Base-by-base conservation (phyloP, 2,888 invertebrate genomes). In the Tetramorium bicarinatum region DNA sequence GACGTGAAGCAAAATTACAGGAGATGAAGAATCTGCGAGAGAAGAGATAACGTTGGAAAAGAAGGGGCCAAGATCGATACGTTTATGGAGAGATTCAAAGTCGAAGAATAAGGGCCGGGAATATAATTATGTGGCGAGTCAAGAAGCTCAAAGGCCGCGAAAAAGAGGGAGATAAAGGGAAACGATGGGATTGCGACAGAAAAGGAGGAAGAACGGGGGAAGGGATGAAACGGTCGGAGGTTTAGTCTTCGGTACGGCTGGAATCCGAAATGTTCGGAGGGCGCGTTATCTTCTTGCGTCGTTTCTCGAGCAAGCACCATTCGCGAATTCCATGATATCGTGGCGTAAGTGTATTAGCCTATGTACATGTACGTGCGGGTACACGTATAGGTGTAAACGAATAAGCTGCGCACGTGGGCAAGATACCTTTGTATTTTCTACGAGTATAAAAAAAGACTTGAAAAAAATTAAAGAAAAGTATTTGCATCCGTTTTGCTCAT, bases 231-330 rank as follows among this genome's bases (percentile, higher is more conserved):
- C 9, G n/a, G 56, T 25, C 21, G 44, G 13, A 64, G 66, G 52
- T 86, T 91, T 87, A 90, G 88, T 91, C 87, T 86, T 87, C 82
- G 87, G 88, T 88, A 83, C 87, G 84, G 85, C 72, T 89, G 91
- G 91, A 91, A 91, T 91, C 90, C 89, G 91, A 91, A 91, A 91
- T 91, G 91, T 91, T 91, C 89, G 88, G 87, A 85, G 85, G 88
- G 86, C 87, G 87, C 87, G 91, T 91, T 91, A 91, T 89, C 91
- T 91, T 91, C 87, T 91, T 91, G 87, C 85, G 67, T 77, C 83
- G 80, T 82, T 79, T 83, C 77, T 44, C 82, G 85, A 85, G 85
- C n/a, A n/a, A 89, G 90, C 87, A 88, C 87, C 90, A 90, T 85
- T 87, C 87, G 86, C 81, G 89, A 87, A 91, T 91, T 91, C 90